Evolutionary conservation across 2,113 vertebrate species (phyloP).

Genomic region (pig (Sus scrofa)): DNA sequence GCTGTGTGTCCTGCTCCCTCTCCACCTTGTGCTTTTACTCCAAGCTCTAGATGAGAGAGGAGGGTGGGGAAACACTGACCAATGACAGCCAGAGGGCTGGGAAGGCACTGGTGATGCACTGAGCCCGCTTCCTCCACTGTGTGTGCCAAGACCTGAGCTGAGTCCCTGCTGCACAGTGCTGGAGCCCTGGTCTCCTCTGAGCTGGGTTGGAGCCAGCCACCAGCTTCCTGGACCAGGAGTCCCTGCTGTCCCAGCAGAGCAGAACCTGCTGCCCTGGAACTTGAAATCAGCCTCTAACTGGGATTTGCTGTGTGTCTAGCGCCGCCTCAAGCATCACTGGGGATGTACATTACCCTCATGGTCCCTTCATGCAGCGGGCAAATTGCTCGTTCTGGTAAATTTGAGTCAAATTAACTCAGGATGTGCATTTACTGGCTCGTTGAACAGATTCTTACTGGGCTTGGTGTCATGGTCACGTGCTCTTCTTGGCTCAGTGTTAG

Average conservation of each 20-base stretch:
- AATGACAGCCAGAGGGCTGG: not conserved
- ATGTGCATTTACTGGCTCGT: constrained; percentile 37
- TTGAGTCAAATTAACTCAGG: constrained; percentile 27
- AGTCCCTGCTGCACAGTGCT: too few species aligned
- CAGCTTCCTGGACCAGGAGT: not conserved
- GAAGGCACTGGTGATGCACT: not conserved
- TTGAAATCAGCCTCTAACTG: not conserved
- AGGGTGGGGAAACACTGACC: not conserved
- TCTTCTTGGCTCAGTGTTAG: rapidly evolving
- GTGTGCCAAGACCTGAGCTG: too few species aligned
- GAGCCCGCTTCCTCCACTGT: too few species aligned
- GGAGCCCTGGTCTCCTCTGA: not conserved
- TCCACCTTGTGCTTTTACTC: too few species aligned
- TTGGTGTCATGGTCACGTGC: not conserved
- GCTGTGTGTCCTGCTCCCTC: too few species aligned
- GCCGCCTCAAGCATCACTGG: not conserved
- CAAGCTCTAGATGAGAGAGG: not conserved
- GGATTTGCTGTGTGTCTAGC: not conserved
- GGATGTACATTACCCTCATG: not conserved
- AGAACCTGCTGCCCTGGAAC: not conserved
- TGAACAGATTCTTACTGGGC: constrained; percentile 25
- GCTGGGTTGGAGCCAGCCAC: not conserved
- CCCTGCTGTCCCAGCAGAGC: not conserved
- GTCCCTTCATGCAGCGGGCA: constrained; percentile 1
- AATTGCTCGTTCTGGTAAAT: constrained; percentile 38